Base-by-base conservation (phyloP, 2,113 vertebrate genomes). In the Xiphophorus couchianus region DNA sequence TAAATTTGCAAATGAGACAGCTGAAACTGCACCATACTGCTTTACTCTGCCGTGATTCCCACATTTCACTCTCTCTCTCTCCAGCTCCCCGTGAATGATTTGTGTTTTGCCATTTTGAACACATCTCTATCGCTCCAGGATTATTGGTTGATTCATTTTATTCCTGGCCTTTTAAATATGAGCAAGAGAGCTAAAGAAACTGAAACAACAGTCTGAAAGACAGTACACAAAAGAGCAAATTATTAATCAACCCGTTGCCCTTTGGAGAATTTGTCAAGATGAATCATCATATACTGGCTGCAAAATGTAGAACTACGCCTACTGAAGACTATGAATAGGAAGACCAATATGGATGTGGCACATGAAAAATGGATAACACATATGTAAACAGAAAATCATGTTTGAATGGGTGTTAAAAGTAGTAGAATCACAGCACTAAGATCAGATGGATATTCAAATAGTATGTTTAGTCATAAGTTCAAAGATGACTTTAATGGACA, bases 181-280 rank as follows among this genome's bases (percentile, higher is more conserved):
- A 89, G 74, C 39, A 80, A 85, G 76, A 54, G 83, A 84, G 73
- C 71, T 84, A 72, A 82, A 81, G 82, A 62, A 70, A 60, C 70
- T 74, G 27, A 81, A 80, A 90, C 76, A 79, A 84, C 79, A 66
- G 39, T 69, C 84, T 84, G 15, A 83, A 77, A 87, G 76, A 80
- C 69, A 76, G 54, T 10, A 10, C 74, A 65, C 35, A 58, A 58
- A 51, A 72, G 76, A 62, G 67, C 15, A 48, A 48, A 48, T 48
- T 48, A 48, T 19, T 44, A 44, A 44, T 48, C 44, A 15, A 15
- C 44, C 44, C 14, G 5, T 70, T 66, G 71, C 33, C 48, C 61
- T 70, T 78, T 79, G 39, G 35, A 68, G 66, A 6, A 54, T 42
- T 73, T 39, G 61, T 29, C 22, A n/a, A 17, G 35, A 66, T 31